Evolutionary conservation across 2,888 invertebrate genomes (phyloP), one percentile per base, ranked within the genome.

Genomic region (Chloromyia formosa): DNA sequence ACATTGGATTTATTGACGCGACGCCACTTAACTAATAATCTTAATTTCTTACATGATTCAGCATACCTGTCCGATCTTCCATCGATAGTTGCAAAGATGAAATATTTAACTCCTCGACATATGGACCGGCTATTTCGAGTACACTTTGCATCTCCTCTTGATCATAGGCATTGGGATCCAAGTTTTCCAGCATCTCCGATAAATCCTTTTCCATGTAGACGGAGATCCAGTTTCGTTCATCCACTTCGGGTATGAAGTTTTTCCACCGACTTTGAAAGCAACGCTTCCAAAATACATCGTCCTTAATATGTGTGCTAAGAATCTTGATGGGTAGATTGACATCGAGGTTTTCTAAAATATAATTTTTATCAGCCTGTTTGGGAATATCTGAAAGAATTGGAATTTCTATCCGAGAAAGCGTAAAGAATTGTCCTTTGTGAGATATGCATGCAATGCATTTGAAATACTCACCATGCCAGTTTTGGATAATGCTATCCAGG

Each of bases 121-220:
- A 84, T 56, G 81, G 76, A 76, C 82, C 82, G 80, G 84, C 83
- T 78, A 84, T 80, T 79, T 85, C 84, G 80, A 85, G 81, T 77
- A 81, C 77, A 61, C 78, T 77, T 78, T 82, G 82, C 12, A 83
- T 80, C 54, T 78, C 79, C 72, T 85, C 85, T 78, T 80, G 81
- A 62, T 84, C 84, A 76, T 84, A 85, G 79, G 84, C 84, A 78
- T 78, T 79, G 77, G 84, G 81, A 77, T 83, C 81, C 76, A 82
- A 79, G 78, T 82, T 82, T 78, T 85, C 85, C 76, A 85, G 80
- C 78, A 82, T 83, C 81, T 85, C 85, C 77, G 84, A 82, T 77
- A 85, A 80, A 82, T 85, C 83, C 79, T 83, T 83, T 79, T 85
- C 85, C 84, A 85, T 85, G 80, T 84, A 85, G 75, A 83, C 80